Percentiles rank a stretch among this genome's conserved stretches.
Conservation (phyloP, 2,888 invertebrate genomes). For the Linyphia triangularis region DNA sequence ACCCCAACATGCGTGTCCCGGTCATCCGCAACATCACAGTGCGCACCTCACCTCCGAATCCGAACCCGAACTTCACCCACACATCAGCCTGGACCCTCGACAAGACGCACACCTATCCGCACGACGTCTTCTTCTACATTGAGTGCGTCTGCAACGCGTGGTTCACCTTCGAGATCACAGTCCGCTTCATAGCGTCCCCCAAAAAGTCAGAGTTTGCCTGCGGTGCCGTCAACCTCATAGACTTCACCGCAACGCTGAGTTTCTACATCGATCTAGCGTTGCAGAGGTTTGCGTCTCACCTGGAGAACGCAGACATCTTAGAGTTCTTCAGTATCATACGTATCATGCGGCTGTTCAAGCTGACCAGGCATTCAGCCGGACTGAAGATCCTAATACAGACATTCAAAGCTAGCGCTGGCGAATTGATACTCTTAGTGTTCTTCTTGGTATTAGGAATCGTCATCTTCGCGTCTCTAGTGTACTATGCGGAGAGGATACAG, state of each 20-base stretch:
- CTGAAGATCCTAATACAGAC: slow-evolving; percentile 97
- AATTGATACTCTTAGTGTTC: slow-evolving; percentile 94
- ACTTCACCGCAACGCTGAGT: slow-evolving; percentile 94
- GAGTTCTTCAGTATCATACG: slow-evolving; percentile 97
- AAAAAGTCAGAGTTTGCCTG: slow-evolving; percentile 90
- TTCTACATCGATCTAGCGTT: slow-evolving; percentile 93
- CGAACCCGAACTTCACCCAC: slow-evolving; percentile 65
- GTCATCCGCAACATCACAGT: slow-evolving; percentile 78
- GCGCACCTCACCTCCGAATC: slow-evolving; percentile 61
- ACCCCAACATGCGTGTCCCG: slow-evolving; percentile 89
- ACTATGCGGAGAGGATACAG: slow-evolving; percentile 95
- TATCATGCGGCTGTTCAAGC: slow-evolving; percentile 93
- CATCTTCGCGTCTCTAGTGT: slow-evolving; percentile 95
- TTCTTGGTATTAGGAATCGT: slow-evolving; percentile 96
- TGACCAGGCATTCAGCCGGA: slow-evolving; percentile 95
- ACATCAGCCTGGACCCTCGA: slow-evolving; percentile 77
- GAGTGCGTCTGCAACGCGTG: slow-evolving; percentile 96
- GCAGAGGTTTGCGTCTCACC: slow-evolving; percentile 78
- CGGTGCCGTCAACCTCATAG: slow-evolving; percentile 95
- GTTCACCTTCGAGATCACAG: slow-evolving; percentile 95
- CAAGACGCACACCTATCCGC: slow-evolving; percentile 81
- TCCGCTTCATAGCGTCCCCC: slow-evolving; percentile 93
- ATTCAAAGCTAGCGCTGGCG: slow-evolving; percentile 94
- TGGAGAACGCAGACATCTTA: slow-evolving; percentile 87
- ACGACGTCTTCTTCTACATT: slow-evolving; percentile 91